Percentiles rank a stretch among this genome's conserved stretches.
These are phyloP conservation scores for Hepsetus odoe DNA, from an alignment of 2,113 vertebrate species.

Conservation along the genomic window DNA sequence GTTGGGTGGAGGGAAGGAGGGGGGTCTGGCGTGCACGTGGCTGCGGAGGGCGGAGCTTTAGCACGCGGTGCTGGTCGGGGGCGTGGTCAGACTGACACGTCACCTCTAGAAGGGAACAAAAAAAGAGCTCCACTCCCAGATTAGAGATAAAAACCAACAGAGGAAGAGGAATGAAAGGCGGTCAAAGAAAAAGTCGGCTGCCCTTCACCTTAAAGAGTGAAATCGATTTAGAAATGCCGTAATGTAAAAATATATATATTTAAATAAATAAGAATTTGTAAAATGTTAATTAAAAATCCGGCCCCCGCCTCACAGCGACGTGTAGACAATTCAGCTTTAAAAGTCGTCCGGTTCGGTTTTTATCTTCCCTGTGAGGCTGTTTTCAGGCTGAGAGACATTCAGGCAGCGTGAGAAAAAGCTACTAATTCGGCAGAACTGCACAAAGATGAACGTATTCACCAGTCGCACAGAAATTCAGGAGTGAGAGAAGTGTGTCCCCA, in stretches of 20 bases:
- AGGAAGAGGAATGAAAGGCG: no score
- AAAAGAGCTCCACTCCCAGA: slow-evolving; percentile 51
- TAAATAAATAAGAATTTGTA: slow-evolving; percentile 41
- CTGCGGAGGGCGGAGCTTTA: slow-evolving; percentile 57
- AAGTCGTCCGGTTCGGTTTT: no score
- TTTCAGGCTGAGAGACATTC: no score
- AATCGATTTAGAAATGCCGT: slow-evolving; percentile 68
- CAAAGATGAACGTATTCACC: no score
- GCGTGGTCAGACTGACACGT: slow-evolving; percentile 74
- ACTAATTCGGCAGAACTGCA: no score
- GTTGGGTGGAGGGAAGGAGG: slow-evolving; percentile 55
- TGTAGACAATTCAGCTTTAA: neutral
- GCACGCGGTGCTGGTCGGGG: slow-evolving; percentile 62
- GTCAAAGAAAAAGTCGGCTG: slow-evolving; percentile 49
- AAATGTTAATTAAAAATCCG: no score
- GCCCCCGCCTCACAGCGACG: no score
- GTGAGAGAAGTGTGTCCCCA: slow-evolving; percentile 35
- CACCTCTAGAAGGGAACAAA: slow-evolving; percentile 71
- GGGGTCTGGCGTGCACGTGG: slow-evolving; percentile 66
- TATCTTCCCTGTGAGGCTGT: no score
- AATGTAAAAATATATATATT: slow-evolving; percentile 67
- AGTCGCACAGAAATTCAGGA: slow-evolving; percentile 53
- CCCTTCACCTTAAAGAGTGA: slow-evolving; percentile 66
- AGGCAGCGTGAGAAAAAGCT: no score
- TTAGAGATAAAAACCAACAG: slow-evolving; percentile 38